Conservation (phyloP, 2,113 vertebrate species). For the Lepus timidus region DNA sequence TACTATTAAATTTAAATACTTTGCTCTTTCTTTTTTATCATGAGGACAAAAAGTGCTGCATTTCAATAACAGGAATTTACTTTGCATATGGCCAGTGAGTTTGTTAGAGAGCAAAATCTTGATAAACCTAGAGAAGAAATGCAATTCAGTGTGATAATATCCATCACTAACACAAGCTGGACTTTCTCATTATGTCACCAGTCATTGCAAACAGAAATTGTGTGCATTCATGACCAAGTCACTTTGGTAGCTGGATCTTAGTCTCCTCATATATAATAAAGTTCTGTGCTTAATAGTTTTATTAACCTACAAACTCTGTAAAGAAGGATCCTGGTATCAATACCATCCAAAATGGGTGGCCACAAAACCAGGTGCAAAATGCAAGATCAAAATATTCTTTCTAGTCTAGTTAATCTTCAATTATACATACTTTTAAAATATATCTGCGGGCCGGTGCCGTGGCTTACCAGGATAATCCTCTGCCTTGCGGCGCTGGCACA, state of each 20-base stretch:
- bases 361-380: background rate
- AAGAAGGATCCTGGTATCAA: background rate
- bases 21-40: background rate
- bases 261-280: background rate
- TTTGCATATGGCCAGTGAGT: background rate
- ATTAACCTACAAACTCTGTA: background rate
- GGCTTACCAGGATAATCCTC: too few species aligned
- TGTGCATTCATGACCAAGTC: background rate
- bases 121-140: background rate
- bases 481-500: too few species aligned
- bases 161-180: background rate
- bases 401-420: background rate
- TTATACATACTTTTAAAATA: background rate
- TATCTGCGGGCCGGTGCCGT: background rate
- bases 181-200: background rate
- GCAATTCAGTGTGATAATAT: background rate
- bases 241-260: background rate
- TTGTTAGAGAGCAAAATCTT: background rate
- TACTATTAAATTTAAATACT: slow-evolving; percentile 39
- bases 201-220: background rate
- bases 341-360: background rate
- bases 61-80: background rate
- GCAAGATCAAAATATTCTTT: background rate
- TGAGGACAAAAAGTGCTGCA: background rate
- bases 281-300: background rate